Evolutionary conservation across 2,113 vertebrate genomes (phyloP), one percentile per base, ranked within the genome.

Genomic region (Brachypteracias leptosomus): DNA sequence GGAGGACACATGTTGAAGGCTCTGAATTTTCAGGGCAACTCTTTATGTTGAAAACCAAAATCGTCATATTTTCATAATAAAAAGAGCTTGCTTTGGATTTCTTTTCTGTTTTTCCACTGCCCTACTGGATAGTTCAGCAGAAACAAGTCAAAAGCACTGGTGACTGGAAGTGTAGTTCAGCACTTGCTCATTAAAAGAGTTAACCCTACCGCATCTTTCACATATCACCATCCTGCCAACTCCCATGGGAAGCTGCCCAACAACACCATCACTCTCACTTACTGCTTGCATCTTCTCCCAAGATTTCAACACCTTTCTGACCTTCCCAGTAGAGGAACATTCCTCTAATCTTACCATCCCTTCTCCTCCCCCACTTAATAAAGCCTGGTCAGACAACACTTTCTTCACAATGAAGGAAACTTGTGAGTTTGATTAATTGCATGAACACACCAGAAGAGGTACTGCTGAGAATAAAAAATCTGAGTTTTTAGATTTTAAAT

Each of bases 251-350:
- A 96, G 67, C 88, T 88, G 85, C 82, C 59, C 85, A 88, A 35
- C 75, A 86, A 74, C 85, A 94, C 71, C 85, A 91, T 91, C 75
- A 73, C 79, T 95, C 85, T 94, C 89, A 93, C 74, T 93, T 49
- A 91, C 46, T 52, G 79, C 79, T 61, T 90, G 67, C 65, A 88
- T 38, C 88, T 90, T 91, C 82, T 88, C 88, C 31, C 31, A 67
- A 68, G 85, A 86, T 95, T 96, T 95, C 94, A 94, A 91, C 88
- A 95, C 33, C 18, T 58, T 91, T 83, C 58, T 85, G 29, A n/a
- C n/a, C n/a, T n/a, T n/a, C 54, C 63, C 47, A 59, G 44, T 16
- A 44, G 31, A 65, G 47, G 73, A 95, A 93, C 22, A 6, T 14
- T 67, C 26, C 67, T 83, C 35, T 72, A 57, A 1, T 59, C 35